Percentiles rank a stretch among this genome's conserved stretches.
Conservation (phyloP, 2,113 vertebrate genomes). For the Shinisaurus crocodilurus region DNA sequence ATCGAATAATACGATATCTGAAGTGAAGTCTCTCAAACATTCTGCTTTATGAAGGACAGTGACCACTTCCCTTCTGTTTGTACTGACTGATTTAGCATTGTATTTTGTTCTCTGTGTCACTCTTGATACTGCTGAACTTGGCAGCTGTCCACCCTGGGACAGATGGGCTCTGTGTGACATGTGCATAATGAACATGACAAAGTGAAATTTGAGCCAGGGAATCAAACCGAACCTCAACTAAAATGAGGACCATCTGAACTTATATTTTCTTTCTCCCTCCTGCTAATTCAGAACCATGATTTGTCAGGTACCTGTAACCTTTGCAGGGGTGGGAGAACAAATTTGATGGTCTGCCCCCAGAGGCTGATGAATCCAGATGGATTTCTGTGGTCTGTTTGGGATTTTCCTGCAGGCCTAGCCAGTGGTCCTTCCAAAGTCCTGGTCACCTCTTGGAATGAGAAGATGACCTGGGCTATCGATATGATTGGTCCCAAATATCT, state of each 20-base stretch:
- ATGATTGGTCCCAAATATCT: not conserved
- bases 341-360: too few species aligned
- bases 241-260: not conserved
- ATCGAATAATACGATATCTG: not conserved
- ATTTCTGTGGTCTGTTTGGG: too few species aligned
- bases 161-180: not conserved
- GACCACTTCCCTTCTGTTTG: not conserved
- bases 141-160: not conserved
- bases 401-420: too few species aligned
- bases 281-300: not conserved
- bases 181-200: constrained; percentile 3
- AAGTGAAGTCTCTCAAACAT: not conserved
- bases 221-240: not conserved
- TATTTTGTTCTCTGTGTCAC: not conserved
- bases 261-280: not conserved
- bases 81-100: not conserved
- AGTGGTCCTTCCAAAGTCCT: not conserved
- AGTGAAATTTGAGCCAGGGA: not conserved
- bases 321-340: too few species aligned
- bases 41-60: not conserved
- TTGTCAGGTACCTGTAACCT: too few species aligned
- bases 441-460: too few species aligned
- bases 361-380: too few species aligned
- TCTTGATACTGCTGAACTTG: constrained; percentile 1
- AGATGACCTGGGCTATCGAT: too few species aligned